Evolutionary conservation across 2,888 invertebrate genomes (phyloP).

Genomic region (Tiliacea citrago): DNA sequence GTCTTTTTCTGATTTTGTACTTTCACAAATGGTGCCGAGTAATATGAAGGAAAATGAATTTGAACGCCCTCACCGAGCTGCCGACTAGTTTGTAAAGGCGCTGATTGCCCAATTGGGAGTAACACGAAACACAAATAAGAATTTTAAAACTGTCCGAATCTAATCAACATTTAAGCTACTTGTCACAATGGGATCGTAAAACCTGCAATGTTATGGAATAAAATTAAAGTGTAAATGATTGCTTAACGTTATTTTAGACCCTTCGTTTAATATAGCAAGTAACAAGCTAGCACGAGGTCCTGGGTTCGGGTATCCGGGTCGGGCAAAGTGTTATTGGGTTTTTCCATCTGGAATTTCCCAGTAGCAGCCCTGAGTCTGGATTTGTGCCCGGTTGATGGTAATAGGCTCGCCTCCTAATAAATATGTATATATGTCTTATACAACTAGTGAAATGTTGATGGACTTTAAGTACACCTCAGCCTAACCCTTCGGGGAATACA

Average conservation of each 20-base stretch:
- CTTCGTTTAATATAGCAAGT: not conserved
- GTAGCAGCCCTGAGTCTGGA: too few relatives aligned
- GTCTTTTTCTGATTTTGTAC: not conserved
- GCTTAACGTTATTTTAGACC: not conserved
- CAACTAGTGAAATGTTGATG: too few relatives aligned
- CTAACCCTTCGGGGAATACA: too few relatives aligned
- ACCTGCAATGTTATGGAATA: not conserved
- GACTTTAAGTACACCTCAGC: too few relatives aligned
- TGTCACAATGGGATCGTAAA: slow-evolving; percentile 7
- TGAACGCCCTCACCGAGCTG: not conserved
- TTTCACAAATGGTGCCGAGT: not conserved
- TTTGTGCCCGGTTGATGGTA: too few relatives aligned
- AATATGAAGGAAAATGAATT: slow-evolving; percentile 7
- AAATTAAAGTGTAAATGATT: slow-evolving; percentile 12
- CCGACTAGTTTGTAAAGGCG: slow-evolving; percentile 33
- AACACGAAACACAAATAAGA: slow-evolving; percentile 28
- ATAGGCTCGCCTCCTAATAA: too few relatives aligned
- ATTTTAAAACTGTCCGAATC: slow-evolving; percentile 17
- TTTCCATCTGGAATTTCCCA: too few relatives aligned
- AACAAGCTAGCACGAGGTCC: too few relatives aligned
- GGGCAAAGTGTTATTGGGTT: too few relatives aligned
- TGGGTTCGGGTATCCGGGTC: too few relatives aligned
- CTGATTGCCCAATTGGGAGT: slow-evolving; percentile 44
- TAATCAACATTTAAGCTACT: slow-evolving; percentile 11
- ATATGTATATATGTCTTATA: too few relatives aligned